Evolutionary conservation across 2,113 vertebrate species (phyloP).

Genomic region (Hyperopisus bebe): DNA sequence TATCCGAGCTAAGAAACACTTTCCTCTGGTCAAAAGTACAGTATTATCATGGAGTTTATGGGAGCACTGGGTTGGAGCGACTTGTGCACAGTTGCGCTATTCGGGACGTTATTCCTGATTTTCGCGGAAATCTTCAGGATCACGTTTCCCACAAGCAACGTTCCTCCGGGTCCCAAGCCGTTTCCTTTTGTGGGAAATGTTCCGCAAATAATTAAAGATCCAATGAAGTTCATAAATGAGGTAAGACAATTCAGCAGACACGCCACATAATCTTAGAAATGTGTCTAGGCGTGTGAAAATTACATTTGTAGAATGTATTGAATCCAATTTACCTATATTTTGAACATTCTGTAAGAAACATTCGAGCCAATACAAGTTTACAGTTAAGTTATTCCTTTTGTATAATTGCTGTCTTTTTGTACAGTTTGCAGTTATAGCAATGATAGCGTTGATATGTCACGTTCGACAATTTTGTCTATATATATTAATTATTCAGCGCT

Average conservation of each 20-base stretch:
- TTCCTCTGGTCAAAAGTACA: background rate
- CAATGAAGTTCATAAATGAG: background rate
- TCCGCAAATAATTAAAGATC: slow-evolving; percentile 16
- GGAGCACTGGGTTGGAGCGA: slow-evolving; percentile 9
- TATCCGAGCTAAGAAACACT: background rate
- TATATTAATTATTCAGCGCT: too few species aligned
- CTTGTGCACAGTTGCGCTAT: background rate
- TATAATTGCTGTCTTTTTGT: background rate
- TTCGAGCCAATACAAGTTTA: background rate
- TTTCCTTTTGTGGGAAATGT: slow-evolving; percentile 30
- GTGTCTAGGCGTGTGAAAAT: background rate
- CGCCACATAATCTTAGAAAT: background rate
- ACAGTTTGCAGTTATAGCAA: background rate
- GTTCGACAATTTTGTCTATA: background rate
- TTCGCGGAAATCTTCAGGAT: slow-evolving; percentile 30
- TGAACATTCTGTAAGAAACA: background rate
- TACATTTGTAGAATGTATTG: background rate
- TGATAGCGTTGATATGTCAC: background rate
- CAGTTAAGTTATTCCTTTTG: background rate
- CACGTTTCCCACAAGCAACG: background rate
- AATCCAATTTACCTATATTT: background rate
- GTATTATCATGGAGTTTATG: slow-evolving; percentile 21
- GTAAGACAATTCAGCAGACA: background rate
- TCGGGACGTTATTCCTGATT: slow-evolving; percentile 17
- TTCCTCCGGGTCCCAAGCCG: slow-evolving; percentile 33